A percentile compares a stretch with the other conserved stretches of the same genome.
phyloP scores from a whole-genome alignment of 2,113 vertebrate species.

The Vidua macroura region DNA sequence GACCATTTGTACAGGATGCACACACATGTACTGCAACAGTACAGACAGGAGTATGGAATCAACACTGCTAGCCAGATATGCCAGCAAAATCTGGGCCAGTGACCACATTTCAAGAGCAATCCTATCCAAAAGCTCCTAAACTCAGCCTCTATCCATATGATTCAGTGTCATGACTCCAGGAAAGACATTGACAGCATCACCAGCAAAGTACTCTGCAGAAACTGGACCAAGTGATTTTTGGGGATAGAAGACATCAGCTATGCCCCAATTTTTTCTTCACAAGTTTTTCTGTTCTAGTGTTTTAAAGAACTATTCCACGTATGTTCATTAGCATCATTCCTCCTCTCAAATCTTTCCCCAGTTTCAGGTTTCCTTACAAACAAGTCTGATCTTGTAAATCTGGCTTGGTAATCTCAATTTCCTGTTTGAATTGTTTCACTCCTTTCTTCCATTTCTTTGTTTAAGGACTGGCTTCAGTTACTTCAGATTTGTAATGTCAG shows the following conservation, averaged over 20 bases:
- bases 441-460: neutral
- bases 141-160: neutral
- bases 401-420: neutral
- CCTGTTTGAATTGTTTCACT: neutral
- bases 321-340: neutral
- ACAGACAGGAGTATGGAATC: neutral
- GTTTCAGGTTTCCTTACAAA: neutral
- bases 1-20: neutral
- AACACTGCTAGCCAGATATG: neutral
- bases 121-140: neutral
- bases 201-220: neutral
- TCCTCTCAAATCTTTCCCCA: neutral
- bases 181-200: neutral
- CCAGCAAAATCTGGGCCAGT: neutral
- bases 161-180: neutral
- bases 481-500: neutral
- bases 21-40: neutral
- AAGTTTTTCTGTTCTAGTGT: neutral
- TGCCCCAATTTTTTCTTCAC: neutral
- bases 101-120: neutral
- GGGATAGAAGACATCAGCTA: neutral
- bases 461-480: neutral
- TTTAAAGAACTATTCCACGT: neutral
- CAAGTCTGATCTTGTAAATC: neutral
- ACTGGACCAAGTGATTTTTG: neutral